Conservation (phyloP, 2,113 vertebrate genomes). For the Paedocypris sp. region DNA sequence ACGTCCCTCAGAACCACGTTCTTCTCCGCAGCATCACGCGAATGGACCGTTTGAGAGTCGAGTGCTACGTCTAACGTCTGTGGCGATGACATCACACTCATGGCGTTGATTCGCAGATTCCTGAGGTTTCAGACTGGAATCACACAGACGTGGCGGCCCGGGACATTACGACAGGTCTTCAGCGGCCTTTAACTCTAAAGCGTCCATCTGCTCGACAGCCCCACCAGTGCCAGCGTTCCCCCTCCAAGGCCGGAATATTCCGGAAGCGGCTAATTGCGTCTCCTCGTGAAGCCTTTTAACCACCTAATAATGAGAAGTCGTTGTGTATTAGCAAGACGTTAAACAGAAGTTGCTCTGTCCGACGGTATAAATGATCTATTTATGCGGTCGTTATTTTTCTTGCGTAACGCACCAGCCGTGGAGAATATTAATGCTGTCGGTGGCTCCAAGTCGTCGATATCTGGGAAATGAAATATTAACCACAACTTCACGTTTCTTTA, state of each 20-base stretch:
- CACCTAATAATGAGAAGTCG: neutral
- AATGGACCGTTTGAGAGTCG: constrained; percentile 6
- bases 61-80: too few species aligned
- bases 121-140: too few species aligned
- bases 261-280: constrained; percentile 7
- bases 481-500: constrained; percentile 26
- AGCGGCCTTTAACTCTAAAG: constrained; percentile 35
- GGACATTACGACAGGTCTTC: constrained; percentile 28
- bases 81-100: too few species aligned
- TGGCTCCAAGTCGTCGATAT: constrained; percentile 9
- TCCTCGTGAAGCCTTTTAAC: neutral
- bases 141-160: too few species aligned
- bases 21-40: neutral
- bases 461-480: constrained; percentile 34
- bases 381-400: constrained; percentile 14
- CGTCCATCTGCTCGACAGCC: constrained; percentile 34
- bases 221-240: constrained; percentile 19
- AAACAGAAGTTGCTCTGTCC: neutral
- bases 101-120: too few species aligned
- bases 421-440: constrained; percentile 19
- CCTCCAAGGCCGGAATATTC: constrained; percentile 16
- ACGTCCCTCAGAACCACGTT: neutral
- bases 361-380: neutral
- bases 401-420: constrained; percentile 12
- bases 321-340: neutral